Base-by-base conservation (phyloP, 2,113 vertebrate species). In the Candoia aspera region DNA sequence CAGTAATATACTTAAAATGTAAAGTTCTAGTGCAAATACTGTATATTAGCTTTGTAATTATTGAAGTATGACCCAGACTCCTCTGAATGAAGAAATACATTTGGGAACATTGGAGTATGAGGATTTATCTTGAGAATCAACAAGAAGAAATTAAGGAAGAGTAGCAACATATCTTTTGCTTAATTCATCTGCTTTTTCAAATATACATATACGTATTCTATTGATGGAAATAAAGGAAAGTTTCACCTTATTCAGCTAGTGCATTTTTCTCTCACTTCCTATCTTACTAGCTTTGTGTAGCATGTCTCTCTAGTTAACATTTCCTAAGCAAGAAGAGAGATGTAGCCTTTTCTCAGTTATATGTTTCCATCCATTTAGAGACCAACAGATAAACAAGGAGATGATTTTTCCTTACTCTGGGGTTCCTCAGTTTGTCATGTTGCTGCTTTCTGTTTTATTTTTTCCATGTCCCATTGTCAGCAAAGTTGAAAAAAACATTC, bases 381-480 rank as follows among this genome's bases (percentile, higher is more conserved):
- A 84, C 96, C 94, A 94, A 95, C 93, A 93, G 96, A 97, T 95
- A 95, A 92, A 97, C 0, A 90, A 93, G 92, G 94, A 97, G 97
- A 94, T 54, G 92, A 96, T 97, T 96, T 95, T 88, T 55, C 91
- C 96, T 96, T 89, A 96, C 96, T 96, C 97, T 96, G 95, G 55
- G 95, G 95, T 96, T 96, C 96, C 96, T 97, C 97, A 97, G 95
- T 97, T 97, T 97, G 97, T 97, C 96, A 95, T 90, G 93, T 94
- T 93, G 86, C 92, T 92, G 91, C 96, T 96, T 96, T 95, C 95
- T 96, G 96, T 97, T 98, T 98, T 97, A 97, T 98, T 98, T 98
- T 97, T 97, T 97, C 97, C 96, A 97, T 96, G 97, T 96, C 98
- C 97, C 95, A 93, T 95, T 97, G 97, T 95, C 96, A 97, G 94